Evolutionary conservation across 2,113 vertebrate species (phyloP).

Genomic region (Dicaeum eximium): DNA sequence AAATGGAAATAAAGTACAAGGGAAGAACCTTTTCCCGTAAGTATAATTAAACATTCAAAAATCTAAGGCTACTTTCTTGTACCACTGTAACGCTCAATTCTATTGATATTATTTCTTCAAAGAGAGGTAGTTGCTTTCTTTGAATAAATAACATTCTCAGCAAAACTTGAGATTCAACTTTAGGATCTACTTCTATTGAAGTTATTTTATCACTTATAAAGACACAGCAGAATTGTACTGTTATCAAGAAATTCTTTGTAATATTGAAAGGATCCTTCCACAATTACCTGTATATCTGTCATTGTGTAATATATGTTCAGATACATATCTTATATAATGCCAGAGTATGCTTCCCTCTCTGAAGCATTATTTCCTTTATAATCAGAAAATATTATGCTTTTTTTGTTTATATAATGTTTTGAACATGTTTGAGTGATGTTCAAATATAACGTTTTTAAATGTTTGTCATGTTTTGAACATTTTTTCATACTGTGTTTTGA

Average conservation of each 20-base stretch:
- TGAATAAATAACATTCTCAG: slow-evolving; percentile 25
- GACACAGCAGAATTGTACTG: not conserved
- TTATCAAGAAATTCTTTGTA: not conserved
- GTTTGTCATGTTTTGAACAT: not conserved
- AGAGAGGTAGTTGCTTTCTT: slow-evolving; percentile 37
- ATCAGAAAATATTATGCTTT: not conserved
- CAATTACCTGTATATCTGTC: not conserved
- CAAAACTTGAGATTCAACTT: not conserved
- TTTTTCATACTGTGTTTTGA: not conserved
- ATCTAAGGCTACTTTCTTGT: not conserved
- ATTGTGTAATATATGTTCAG: not conserved
- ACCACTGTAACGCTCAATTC: not conserved
- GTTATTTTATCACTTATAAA: not conserved
- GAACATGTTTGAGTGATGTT: too few relatives aligned
- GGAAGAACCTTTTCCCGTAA: not conserved
- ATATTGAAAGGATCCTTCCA: not conserved
- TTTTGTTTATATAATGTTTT: not conserved
- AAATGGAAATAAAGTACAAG: not conserved
- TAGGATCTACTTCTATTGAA: not conserved
- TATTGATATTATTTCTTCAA: slow-evolving; percentile 32
- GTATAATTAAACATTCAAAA: not conserved
- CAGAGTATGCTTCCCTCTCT: not conserved
- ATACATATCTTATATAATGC: not conserved
- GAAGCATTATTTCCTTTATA: not conserved
- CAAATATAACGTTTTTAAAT: too few relatives aligned